Percentiles rank a stretch among this genome's conserved stretches.
Evolutionary conservation across 2,797 vertebrate genomes (phyloP).

Genomic region (Sebastes iracundus): DNA sequence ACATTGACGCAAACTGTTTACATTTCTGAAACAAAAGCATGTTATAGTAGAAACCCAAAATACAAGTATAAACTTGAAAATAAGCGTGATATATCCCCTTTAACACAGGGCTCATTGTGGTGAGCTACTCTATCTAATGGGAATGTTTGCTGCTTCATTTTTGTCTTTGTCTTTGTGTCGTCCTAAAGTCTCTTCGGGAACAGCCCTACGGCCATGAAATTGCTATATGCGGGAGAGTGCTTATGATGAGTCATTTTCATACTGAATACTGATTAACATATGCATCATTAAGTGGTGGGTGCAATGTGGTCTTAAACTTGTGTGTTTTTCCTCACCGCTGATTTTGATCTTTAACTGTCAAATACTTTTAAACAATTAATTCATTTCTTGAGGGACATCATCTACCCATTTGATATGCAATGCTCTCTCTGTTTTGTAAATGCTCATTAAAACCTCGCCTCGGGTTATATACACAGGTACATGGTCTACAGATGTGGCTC

Average conservation of each 20-base stretch:
- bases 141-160: conserved; percentile 23
- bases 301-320: conserved; percentile 1
- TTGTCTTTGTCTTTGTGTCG: conserved; percentile 18
- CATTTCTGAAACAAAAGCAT: no score
- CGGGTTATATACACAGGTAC: conserved; percentile 67
- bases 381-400: conserved; percentile 58
- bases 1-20: no score
- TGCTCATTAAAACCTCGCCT: conserved; percentile 76
- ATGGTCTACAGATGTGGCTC: conserved; percentile 53
- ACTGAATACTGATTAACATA: conserved; percentile 54
- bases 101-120: neutral
- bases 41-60: no score
- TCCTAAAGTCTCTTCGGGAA: conserved; percentile 13
- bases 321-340: conserved; percentile 33
- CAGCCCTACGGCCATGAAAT: conserved; percentile 27
- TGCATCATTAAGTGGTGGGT: conserved; percentile 47
- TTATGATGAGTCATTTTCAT: conserved; percentile 45
- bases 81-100: neutral
- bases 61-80: no score
- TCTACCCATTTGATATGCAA: conserved; percentile 57
- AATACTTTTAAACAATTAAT: conserved; percentile 60
- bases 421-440: conserved; percentile 71
- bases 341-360: conserved; percentile 65
- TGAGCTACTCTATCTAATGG: neutral
- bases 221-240: conserved; percentile 14